Evolutionary conservation across 2,797 vertebrate species (phyloP).

Genomic region (Heterohyrax brucei): DNA sequence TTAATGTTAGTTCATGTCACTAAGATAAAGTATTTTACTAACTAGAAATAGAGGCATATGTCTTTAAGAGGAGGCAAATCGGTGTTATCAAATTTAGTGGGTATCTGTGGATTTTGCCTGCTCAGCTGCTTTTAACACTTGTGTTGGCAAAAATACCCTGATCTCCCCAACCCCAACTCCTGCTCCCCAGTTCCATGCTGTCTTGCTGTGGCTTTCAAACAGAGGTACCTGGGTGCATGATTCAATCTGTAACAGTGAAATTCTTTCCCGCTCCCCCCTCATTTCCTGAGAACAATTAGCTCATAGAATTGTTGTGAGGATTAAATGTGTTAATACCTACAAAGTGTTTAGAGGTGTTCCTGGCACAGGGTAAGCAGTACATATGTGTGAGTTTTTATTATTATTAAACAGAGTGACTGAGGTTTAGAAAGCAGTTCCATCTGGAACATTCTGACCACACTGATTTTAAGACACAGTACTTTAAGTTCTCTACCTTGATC

Average conservation of each 20-base stretch:
- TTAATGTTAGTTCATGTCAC: not conserved
- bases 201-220: not conserved
- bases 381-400: not conserved
- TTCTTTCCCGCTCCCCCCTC: too few species aligned
- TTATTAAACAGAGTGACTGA: slow-evolving; percentile 33
- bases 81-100: slow-evolving; percentile 41
- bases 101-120: slow-evolving; percentile 26
- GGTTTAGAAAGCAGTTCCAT: slow-evolving; percentile 12
- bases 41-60: slow-evolving; percentile 16
- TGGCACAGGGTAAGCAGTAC: not conserved
- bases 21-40: slow-evolving; percentile 71
- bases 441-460: not conserved
- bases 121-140: slow-evolving; percentile 33
- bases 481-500: not conserved
- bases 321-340: slow-evolving; percentile 1
- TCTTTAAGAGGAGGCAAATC: slow-evolving; percentile 43
- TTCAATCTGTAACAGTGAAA: not conserved
- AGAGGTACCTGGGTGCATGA: not conserved
- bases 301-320: slow-evolving; percentile 14
- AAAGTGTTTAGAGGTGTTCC: too few species aligned
- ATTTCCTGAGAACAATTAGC: not conserved
- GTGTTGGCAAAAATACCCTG: slow-evolving; percentile 46
- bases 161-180: not conserved
- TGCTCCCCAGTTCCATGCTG: not conserved
- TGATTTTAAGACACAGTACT: not conserved